These are phyloP conservation scores for Lagopus muta DNA, from an alignment of 2,113 vertebrate species.

Conservation along the genomic window DNA sequence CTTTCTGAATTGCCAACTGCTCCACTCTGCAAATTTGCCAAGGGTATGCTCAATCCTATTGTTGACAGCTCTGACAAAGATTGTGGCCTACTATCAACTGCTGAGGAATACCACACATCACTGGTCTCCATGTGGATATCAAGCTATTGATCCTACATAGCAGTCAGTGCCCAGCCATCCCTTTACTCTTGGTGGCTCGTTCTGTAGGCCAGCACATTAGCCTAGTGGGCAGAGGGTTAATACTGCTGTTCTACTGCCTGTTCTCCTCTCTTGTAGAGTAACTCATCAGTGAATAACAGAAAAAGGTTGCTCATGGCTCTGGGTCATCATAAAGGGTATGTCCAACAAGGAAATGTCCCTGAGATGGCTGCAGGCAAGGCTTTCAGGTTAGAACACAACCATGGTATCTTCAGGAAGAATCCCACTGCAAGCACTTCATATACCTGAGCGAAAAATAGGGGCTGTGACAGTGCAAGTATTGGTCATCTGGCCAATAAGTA, in stretches of 20 bases:
- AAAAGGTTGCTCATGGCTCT: fast-evolving
- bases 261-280: not conserved
- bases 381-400: not conserved
- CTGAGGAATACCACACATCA: not conserved
- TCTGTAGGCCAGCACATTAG: fast-evolving
- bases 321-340: too few species aligned
- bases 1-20: not conserved
- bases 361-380: not conserved
- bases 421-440: not conserved
- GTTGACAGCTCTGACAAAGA: not conserved
- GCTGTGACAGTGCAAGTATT: not conserved
- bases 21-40: not conserved
- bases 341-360: not conserved
- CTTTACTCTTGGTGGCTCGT: fast-evolving
- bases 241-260: not conserved
- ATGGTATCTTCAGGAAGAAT: not conserved
- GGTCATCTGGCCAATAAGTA: not conserved
- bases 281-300: not conserved
- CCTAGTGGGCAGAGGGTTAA: not conserved
- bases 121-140: not conserved
- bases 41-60: not conserved
- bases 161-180: not conserved
- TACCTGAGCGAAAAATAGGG: not conserved
- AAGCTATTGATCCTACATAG: not conserved
- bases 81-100: not conserved